These are phyloP conservation scores for Cerastis leucographa DNA, from an alignment of 2,888 invertebrate genomes.

Conservation along the genomic window DNA sequence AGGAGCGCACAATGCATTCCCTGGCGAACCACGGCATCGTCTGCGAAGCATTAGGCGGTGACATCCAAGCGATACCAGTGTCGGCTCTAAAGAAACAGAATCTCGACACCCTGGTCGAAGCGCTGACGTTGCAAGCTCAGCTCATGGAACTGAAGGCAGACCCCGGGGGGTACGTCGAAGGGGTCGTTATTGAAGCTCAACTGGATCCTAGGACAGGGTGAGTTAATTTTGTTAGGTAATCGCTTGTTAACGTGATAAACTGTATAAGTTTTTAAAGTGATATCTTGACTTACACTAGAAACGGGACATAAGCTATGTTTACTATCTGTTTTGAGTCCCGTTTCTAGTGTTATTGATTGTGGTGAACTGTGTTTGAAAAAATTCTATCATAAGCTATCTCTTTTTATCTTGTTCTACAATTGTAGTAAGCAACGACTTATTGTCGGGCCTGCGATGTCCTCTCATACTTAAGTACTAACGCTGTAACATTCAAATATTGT, in stretches of 20 bases:
- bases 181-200: constrained; percentile 96
- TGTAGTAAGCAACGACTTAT: no score
- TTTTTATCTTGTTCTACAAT: no score
- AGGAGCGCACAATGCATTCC: constrained; percentile 94
- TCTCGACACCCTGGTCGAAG: constrained; percentile 94
- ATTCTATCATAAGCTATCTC: no score
- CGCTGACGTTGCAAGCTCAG: constrained; percentile 95
- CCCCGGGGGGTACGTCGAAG: constrained; percentile 96
- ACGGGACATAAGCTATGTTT: no score
- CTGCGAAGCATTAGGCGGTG: constrained; percentile 97
- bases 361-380: no score
- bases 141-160: constrained; percentile 96
- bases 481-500: no score
- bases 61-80: constrained; percentile 96
- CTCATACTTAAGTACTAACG: no score
- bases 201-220: constrained; percentile 72
- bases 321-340: no score
- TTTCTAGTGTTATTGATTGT: no score
- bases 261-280: neutral
- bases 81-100: constrained; percentile 97
- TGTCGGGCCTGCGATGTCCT: no score
- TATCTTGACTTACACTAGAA: no score
- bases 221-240: neutral
- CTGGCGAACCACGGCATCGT: constrained; percentile 95
- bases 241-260: neutral